Conservation (phyloP, 64 coral and sea anemone genomes). For the Porites australiensis region DNA sequence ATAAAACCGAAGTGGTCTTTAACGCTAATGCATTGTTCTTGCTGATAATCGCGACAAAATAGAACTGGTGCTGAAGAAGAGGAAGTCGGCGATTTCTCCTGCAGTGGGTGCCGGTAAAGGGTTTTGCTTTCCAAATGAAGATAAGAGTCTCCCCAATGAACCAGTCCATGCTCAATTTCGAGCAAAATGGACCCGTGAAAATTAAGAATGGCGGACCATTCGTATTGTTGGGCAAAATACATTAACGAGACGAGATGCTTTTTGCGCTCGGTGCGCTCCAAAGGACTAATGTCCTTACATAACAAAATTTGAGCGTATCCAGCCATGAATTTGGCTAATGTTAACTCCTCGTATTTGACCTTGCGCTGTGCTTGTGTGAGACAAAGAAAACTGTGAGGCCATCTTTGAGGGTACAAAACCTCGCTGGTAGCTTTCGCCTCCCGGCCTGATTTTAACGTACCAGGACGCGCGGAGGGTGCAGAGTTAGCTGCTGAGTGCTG, state of each 20-base stretch:
- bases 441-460: too few relatives aligned
- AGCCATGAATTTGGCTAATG: neutral
- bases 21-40: neutral
- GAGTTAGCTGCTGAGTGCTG: neutral
- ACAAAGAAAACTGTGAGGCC: constrained; percentile 35
- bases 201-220: constrained; percentile 5
- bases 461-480: too few relatives aligned
- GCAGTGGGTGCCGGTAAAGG: neutral
- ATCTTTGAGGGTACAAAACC: constrained; percentile 24
- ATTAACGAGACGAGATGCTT: constrained; percentile 28
- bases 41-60: constrained; percentile 3
- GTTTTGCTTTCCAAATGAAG: constrained; percentile 11
- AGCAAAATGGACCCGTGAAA: too few relatives aligned
- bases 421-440: neutral
- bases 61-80: neutral
- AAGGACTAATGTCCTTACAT: neutral
- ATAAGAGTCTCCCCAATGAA: constrained; percentile 19
- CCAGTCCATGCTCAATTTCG: too few relatives aligned
- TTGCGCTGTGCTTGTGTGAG: neutral
- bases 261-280: neutral
- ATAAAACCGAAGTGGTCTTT: too few relatives aligned
- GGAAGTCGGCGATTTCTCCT: neutral
- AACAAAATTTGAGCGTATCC: neutral
- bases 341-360: too few relatives aligned
- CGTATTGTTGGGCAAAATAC: constrained; percentile 25